phyloP scores from a whole-genome alignment of 92 coral and sea anemone species.

The Heliopora coerulea region DNA sequence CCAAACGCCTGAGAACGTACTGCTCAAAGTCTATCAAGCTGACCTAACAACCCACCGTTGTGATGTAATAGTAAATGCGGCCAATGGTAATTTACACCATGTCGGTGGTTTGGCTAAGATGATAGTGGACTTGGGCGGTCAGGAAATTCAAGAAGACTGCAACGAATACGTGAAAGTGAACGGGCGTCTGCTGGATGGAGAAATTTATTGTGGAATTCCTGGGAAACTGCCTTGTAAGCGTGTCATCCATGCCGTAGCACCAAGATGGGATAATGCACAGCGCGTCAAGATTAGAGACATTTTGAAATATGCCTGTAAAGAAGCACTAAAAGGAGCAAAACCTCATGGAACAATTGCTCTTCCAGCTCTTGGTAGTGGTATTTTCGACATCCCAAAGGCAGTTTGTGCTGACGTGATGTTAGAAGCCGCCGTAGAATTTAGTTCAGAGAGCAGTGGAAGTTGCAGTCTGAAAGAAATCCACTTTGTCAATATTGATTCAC shows the following conservation, averaged over 20 bases:
- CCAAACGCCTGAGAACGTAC: conserved; percentile 32
- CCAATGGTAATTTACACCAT: conserved; percentile 41
- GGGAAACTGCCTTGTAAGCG: conserved; percentile 38
- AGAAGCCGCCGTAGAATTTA: conserved; percentile 45
- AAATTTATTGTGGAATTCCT: conserved; percentile 5
- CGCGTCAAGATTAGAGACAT: background rate
- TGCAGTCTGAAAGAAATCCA: conserved; percentile 63
- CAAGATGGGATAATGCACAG: conserved; percentile 27
- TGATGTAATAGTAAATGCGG: conserved; percentile 52
- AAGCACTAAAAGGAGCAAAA: conserved; percentile 32
- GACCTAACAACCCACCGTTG: conserved; percentile 36
- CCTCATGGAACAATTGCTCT: conserved; percentile 55
- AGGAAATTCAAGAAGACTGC: conserved; percentile 44
- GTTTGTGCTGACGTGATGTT: conserved; percentile 63
- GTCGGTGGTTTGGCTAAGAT: conserved; percentile 36
- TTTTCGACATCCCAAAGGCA: conserved; percentile 55
- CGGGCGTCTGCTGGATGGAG: conserved; percentile 9
- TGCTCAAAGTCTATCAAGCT: conserved; percentile 34
- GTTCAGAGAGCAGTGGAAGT: conserved; percentile 18
- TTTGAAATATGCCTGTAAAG: conserved; percentile 2
- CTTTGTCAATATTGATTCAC: conserved; percentile 52
- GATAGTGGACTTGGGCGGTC: conserved; percentile 37
- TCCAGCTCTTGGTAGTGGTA: conserved; percentile 74
- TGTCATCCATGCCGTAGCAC: conserved; percentile 43
- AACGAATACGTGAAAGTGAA: conserved; percentile 5